phyloP scores from a whole-genome alignment of 35 echinoderm and acorn worm genomes.

The Antedon bifida region DNA sequence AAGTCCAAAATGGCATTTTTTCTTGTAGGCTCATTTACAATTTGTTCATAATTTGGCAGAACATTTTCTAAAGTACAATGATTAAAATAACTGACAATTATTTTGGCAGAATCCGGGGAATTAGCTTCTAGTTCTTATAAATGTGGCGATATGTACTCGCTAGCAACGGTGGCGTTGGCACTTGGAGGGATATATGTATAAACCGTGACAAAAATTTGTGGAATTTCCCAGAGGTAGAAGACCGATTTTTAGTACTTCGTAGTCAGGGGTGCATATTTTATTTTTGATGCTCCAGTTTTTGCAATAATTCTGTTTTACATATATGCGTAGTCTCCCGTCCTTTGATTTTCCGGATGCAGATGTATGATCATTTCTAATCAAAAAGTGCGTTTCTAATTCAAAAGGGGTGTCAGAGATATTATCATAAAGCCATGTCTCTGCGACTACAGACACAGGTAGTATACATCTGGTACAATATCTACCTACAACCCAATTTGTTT shows the following conservation, averaged over 20 bases:
- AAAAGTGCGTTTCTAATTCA: neutral
- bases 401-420: constrained; percentile 24
- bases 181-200: constrained; percentile 30
- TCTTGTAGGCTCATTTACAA: constrained; percentile 10
- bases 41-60: constrained; percentile 6
- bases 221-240: no score
- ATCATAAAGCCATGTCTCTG: no score
- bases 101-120: constrained; percentile 15
- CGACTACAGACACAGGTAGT: no score
- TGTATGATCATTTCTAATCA: no score
- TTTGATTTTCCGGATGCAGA: no score
- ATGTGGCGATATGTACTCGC: neutral
- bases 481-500: no score
- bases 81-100: constrained; percentile 8
- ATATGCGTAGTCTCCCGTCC: no score
- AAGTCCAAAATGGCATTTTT: constrained; percentile 8
- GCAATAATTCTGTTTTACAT: no score
- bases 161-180: constrained; percentile 2
- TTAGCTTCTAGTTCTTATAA: neutral
- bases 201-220: constrained; percentile 17
- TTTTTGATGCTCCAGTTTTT: no score
- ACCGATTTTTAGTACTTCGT: no score
- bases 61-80: constrained; percentile 6
- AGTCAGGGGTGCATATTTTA: no score
- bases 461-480: no score